Conservation (phyloP, 2,797 vertebrate species). For the Mergus octosetaceus region DNA sequence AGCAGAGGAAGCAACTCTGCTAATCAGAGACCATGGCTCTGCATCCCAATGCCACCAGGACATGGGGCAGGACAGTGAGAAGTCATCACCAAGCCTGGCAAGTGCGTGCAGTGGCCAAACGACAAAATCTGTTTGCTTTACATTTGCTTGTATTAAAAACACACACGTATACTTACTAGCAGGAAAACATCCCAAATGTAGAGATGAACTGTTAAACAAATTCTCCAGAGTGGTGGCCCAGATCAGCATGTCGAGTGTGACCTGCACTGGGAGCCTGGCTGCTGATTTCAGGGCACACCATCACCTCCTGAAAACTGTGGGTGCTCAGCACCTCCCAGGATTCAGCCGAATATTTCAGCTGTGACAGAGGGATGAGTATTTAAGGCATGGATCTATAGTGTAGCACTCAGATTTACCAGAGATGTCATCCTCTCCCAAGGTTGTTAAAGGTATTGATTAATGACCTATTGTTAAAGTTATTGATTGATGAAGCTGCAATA, state of each 20-base stretch:
- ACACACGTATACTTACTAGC: not conserved
- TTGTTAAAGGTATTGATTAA: conserved; percentile 57
- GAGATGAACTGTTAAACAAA: not conserved
- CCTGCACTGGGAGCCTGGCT: not conserved
- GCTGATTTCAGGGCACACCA: not conserved
- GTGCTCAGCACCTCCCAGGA: not conserved
- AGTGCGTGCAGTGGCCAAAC: not conserved
- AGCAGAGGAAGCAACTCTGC: not conserved
- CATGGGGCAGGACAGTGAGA: not conserved
- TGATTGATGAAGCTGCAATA: conserved; percentile 27
- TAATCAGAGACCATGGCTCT: not conserved
- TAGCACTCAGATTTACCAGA: conserved; percentile 25
- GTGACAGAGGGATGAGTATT: not conserved
- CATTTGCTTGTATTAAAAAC: not conserved
- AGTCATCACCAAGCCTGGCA: not conserved
- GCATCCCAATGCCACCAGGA: rapidly evolving
- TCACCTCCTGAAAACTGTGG: not conserved
- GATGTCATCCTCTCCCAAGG: not conserved
- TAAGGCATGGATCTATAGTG: conserved; percentile 1
- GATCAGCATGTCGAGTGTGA: not conserved
- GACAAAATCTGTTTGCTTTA: not conserved
- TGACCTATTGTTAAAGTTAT: conserved; percentile 46
- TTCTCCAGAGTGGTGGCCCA: too few species aligned
- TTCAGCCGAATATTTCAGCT: not conserved
- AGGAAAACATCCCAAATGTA: not conserved